phyloP scores from a whole-genome alignment of 1,140 invertebrate genomes.

The Dinoponera quadriceps region DNA sequence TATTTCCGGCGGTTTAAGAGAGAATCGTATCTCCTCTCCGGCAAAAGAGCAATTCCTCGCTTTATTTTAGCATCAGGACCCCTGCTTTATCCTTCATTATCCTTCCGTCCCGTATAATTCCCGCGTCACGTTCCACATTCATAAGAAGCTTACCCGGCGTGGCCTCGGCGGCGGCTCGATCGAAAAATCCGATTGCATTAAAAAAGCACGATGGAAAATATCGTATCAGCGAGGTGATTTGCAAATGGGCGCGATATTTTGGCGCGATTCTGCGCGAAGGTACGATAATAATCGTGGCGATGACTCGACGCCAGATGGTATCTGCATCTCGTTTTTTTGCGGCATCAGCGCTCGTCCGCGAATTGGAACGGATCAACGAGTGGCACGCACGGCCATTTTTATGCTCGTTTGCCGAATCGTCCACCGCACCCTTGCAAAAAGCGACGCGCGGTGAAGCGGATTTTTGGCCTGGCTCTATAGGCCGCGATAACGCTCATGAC shows the following conservation, averaged over 20 bases:
- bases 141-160: conserved; percentile 41
- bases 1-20: neutral
- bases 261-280: conserved; percentile 51
- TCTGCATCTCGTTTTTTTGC: conserved; percentile 50
- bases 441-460: conserved; percentile 44
- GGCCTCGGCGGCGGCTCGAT: neutral
- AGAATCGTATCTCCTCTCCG: neutral
- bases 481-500: conserved; percentile 40
- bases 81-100: conserved; percentile 15
- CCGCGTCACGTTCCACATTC: conserved; percentile 14
- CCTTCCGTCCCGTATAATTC: conserved; percentile 17
- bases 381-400: conserved; percentile 66
- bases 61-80: neutral
- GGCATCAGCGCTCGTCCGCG: conserved; percentile 56
- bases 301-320: conserved; percentile 67
- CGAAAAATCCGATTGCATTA: conserved; percentile 24
- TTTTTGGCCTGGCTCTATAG: conserved; percentile 40
- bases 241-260: conserved; percentile 64
- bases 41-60: neutral
- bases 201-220: conserved; percentile 46
- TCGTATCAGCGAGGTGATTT: conserved; percentile 37
- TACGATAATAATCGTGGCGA: conserved; percentile 68
- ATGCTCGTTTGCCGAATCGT: conserved; percentile 64
- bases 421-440: conserved; percentile 51
- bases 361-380: conserved; percentile 67